These are phyloP conservation scores for Cephalopholis sonnerati DNA, from an alignment of 2,113 vertebrate genomes.

Conservation along the genomic window DNA sequence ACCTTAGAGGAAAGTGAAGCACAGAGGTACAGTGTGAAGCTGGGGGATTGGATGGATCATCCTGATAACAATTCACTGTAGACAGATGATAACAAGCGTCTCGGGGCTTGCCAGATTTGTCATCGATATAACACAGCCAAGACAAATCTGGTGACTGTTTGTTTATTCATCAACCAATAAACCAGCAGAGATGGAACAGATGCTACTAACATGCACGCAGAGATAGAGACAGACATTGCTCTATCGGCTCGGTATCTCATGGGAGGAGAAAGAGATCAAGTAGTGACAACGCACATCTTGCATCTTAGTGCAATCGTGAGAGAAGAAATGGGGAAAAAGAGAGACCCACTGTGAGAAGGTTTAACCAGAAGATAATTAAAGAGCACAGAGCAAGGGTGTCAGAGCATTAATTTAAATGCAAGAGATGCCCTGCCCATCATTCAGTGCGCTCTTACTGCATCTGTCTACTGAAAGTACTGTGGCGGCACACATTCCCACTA, in stretches of 20 bases:
- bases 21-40: background rate
- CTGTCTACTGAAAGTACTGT: background rate
- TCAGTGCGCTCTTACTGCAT: background rate
- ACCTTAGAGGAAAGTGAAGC: background rate
- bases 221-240: conserved; percentile 41
- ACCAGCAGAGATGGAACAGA: conserved; percentile 61
- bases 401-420: conserved; percentile 22
- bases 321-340: conserved; percentile 9
- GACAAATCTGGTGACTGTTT: conserved; percentile 62
- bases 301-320: conserved; percentile 8
- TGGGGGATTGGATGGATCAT: background rate
- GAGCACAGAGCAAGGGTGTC: background rate
- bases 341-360: background rate
- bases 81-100: conserved; percentile 49
- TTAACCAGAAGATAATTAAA: conserved; percentile 5
- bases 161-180: conserved; percentile 59
- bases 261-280: conserved; percentile 38
- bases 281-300: conserved; percentile 33
- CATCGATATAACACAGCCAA: conserved; percentile 38
- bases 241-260: conserved; percentile 31
- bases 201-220: conserved; percentile 43
- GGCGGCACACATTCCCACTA: background rate
- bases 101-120: conserved; percentile 49
- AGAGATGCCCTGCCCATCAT: background rate
- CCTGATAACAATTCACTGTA: conserved; percentile 18